phyloP scores from a whole-genome alignment of 2,888 invertebrate species.

The Limnephilus lunatus region DNA sequence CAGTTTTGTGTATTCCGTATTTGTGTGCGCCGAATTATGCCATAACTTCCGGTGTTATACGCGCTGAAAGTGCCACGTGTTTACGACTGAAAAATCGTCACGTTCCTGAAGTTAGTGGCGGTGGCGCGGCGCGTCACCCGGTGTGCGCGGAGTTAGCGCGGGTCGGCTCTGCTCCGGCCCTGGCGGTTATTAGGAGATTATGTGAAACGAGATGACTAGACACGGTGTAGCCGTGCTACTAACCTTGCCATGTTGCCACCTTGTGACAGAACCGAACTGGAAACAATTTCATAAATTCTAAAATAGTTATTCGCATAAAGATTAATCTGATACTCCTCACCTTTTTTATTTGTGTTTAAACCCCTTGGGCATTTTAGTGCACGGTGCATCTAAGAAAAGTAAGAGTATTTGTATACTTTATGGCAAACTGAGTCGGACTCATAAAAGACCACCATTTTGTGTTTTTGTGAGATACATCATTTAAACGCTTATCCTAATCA shows the following conservation, averaged over 20 bases:
- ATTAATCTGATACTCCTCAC: no score
- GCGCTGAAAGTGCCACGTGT: conserved; percentile 48
- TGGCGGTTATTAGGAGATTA: conserved; percentile 63
- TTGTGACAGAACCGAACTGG: conserved; percentile 43
- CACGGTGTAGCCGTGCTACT: conserved; percentile 46
- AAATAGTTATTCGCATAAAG: no score
- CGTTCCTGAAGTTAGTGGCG: conserved; percentile 46
- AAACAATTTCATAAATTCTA: neutral
- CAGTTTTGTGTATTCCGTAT: conserved; percentile 9
- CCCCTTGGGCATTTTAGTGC: no score
- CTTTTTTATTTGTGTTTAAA: no score
- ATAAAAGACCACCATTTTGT: no score
- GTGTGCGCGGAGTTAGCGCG: conserved; percentile 23
- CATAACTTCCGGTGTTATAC: conserved; percentile 30
- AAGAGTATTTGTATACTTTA: no score
- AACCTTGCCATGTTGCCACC: conserved; percentile 53
- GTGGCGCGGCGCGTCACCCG: conserved; percentile 37
- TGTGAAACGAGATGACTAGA: conserved; percentile 59
- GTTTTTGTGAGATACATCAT: no score
- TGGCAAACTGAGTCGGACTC: no score
- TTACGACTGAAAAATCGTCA: conserved; percentile 56
- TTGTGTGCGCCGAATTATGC: conserved; percentile 12
- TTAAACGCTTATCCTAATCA: no score
- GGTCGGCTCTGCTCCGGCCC: conserved; percentile 36
- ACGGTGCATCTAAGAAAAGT: no score